Evolutionary conservation across 2,113 vertebrate genomes (phyloP).

Genomic region (Proterorhinus semilunaris): DNA sequence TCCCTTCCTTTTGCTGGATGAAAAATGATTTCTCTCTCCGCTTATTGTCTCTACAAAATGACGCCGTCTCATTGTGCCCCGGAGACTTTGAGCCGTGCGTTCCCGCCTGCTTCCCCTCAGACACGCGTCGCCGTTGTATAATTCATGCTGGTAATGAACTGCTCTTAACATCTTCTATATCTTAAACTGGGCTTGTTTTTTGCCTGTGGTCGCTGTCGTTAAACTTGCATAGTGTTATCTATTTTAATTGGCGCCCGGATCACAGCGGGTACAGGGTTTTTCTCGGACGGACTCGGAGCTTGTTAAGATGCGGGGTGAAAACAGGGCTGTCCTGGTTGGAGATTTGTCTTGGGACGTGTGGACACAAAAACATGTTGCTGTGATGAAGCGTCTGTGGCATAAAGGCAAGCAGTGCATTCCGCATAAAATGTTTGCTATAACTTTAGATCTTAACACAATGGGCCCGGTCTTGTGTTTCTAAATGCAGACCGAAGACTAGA

Average conservation of each 20-base stretch:
- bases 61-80: slow-evolving; percentile 53
- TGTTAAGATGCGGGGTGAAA: slow-evolving; percentile 54
- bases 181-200: slow-evolving; percentile 68
- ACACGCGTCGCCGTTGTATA: slow-evolving; percentile 57
- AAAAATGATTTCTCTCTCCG: slow-evolving; percentile 38
- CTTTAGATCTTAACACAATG: too few species aligned
- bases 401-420: neutral
- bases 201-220: slow-evolving; percentile 61
- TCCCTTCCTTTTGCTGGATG: slow-evolving; percentile 39
- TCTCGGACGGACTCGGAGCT: slow-evolving; percentile 42
- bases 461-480: too few species aligned
- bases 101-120: slow-evolving; percentile 36
- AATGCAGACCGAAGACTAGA: too few species aligned
- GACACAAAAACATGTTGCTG: slow-evolving; percentile 17
- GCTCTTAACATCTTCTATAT: slow-evolving; percentile 75
- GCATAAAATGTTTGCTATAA: too few species aligned
- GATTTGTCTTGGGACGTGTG: slow-evolving; percentile 16
- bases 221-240: slow-evolving; percentile 72
- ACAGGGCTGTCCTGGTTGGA: slow-evolving; percentile 19
- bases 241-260: slow-evolving; percentile 67
- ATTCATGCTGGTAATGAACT: slow-evolving; percentile 73
- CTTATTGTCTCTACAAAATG: slow-evolving; percentile 63
- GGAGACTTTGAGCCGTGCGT: slow-evolving; percentile 46
- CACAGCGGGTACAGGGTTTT: slow-evolving; percentile 29
- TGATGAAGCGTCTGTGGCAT: slow-evolving; percentile 6